Evolutionary conservation across 2,888 invertebrate species (phyloP).

Genomic region (Nysson spinosus): DNA sequence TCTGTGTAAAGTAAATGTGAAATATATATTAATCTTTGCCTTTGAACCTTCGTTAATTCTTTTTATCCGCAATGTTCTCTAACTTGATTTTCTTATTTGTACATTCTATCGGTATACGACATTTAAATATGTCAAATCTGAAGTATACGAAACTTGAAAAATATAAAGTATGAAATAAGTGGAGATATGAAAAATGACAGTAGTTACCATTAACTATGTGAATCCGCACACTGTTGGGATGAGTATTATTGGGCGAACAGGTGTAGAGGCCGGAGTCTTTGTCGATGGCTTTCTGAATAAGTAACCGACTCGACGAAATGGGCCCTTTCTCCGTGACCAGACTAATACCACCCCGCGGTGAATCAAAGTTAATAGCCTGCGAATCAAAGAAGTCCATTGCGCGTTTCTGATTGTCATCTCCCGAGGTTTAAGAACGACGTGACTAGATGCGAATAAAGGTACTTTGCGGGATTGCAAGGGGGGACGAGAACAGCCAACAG

Average conservation of each 20-base stretch:
- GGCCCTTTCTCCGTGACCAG: constrained; percentile 91
- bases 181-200: not conserved
- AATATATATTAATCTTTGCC: too few species aligned
- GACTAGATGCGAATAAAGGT: constrained; percentile 31
- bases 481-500: constrained; percentile 38
- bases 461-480: constrained; percentile 25
- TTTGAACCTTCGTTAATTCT: too few species aligned
- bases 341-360: constrained; percentile 91
- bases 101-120: too few species aligned
- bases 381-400: constrained; percentile 62
- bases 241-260: constrained; percentile 91
- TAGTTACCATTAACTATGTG: constrained; percentile 92
- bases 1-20: too few species aligned
- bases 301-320: constrained; percentile 88
- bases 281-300: constrained; percentile 89
- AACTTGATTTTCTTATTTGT: too few species aligned
- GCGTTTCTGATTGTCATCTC: constrained; percentile 2
- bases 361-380: constrained; percentile 93
- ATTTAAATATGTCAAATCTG: too few species aligned
- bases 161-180: not conserved
- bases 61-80: too few species aligned
- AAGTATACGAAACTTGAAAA: not conserved
- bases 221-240: constrained; percentile 87
- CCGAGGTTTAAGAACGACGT: constrained; percentile 9
- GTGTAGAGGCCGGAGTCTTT: constrained; percentile 90